A percentile compares a stretch with the other conserved stretches of the same genome.
These are phyloP conservation scores for Morinoia aosen DNA, from an alignment of 2,888 invertebrate species.

Conservation along the genomic window DNA sequence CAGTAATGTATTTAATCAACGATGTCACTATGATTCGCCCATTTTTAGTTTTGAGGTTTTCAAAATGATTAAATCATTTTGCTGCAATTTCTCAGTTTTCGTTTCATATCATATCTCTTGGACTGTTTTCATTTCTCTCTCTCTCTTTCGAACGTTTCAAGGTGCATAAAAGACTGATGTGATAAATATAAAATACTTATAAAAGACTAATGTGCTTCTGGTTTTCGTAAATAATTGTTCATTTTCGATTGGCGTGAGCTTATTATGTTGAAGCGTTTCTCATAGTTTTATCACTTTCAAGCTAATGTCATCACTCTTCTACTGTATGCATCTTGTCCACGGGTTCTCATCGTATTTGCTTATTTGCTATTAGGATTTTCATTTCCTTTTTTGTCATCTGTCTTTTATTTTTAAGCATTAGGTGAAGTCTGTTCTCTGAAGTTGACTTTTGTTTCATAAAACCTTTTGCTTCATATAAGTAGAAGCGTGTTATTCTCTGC, in stretches of 20 bases:
- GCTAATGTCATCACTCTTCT: too few species aligned
- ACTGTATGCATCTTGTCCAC: not conserved
- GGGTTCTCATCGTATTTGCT: not conserved
- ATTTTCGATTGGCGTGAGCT: not conserved
- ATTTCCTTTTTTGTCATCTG: not conserved
- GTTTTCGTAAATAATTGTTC: not conserved
- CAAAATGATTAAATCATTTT: not conserved
- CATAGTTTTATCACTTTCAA: not conserved
- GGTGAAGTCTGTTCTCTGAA: not conserved
- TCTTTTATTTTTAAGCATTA: not conserved
- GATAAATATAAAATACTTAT: too few species aligned
- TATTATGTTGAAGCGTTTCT: not conserved
- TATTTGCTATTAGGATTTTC: not conserved
- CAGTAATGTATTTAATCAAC: not conserved
- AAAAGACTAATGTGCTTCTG: too few species aligned
- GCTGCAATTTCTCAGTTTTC: not conserved
- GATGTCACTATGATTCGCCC: not conserved
- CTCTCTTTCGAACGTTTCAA: not conserved
- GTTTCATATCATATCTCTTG: not conserved
- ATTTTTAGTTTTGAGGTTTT: not conserved
- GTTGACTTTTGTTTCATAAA: not conserved
- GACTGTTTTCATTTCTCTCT: not conserved
- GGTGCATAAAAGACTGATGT: not conserved
- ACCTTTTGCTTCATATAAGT: not conserved
- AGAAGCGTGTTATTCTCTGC: not conserved